phyloP scores from a whole-genome alignment of 2,888 invertebrate genomes.

The Formica aserva region DNA sequence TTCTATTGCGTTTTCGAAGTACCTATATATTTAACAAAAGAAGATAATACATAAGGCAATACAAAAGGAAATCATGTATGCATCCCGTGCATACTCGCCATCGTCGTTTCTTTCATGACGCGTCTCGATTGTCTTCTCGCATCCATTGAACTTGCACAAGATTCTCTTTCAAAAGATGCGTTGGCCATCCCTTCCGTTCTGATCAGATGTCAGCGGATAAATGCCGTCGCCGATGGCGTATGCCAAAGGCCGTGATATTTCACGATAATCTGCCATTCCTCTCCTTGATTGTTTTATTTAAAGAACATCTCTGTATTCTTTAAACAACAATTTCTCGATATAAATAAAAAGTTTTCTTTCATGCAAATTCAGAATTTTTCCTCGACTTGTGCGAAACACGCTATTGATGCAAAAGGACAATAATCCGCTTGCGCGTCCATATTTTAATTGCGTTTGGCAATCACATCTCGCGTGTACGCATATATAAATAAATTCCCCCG shows the following conservation, averaged over 20 bases:
- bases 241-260: conserved; percentile 51
- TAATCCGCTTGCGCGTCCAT: conserved; percentile 11
- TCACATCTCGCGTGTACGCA: conserved; percentile 13
- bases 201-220: conserved; percentile 28
- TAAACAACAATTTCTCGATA: conserved; percentile 8
- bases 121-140: conserved; percentile 61
- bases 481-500: conserved; percentile 29
- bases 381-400: background rate
- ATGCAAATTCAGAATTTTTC: conserved; percentile 23
- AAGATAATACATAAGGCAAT: background rate
- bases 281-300: background rate
- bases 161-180: conserved; percentile 63
- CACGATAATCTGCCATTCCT: conserved; percentile 15
- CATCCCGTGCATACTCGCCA: background rate
- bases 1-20: conserved; percentile 23
- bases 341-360: background rate
- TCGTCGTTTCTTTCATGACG: conserved; percentile 55
- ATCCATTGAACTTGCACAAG: conserved; percentile 64
- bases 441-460: conserved; percentile 43
- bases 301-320: background rate
- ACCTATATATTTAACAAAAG: conserved; percentile 21
- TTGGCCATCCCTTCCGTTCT: conserved; percentile 45
- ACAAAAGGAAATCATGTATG: background rate
- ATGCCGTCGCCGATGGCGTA: conserved; percentile 19
- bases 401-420: conserved; percentile 1